These are phyloP conservation scores for Naja naja DNA, from an alignment of 2,113 vertebrate genomes.

Conservation along the genomic window DNA sequence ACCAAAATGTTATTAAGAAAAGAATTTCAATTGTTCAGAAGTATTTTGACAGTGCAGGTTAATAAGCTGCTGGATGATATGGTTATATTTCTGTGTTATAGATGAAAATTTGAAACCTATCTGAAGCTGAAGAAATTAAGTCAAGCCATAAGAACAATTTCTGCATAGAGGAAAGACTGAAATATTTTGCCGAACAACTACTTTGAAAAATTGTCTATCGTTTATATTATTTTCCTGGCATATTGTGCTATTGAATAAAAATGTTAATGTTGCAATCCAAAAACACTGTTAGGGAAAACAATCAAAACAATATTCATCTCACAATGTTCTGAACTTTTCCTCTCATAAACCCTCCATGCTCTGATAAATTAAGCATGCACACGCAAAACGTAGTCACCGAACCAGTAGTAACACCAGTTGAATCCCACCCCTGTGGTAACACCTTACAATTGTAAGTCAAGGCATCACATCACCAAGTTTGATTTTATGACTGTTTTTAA, in stretches of 20 bases:
- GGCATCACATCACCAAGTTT: neutral
- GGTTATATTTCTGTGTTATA: slow-evolving; percentile 7
- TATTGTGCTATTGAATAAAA: neutral
- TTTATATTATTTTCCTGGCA: neutral
- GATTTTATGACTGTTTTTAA: neutral
- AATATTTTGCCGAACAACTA: neutral
- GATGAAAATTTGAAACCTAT: neutral
- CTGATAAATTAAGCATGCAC: neutral
- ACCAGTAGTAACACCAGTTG: no score
- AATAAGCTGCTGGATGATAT: neutral
- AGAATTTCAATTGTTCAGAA: neutral
- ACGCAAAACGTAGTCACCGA: no score
- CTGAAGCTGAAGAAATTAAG: neutral
- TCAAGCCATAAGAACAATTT: neutral
- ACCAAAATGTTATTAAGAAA: neutral
- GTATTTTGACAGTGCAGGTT: neutral
- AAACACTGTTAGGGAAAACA: neutral
- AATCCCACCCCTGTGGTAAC: neutral
- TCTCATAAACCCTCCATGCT: neutral
- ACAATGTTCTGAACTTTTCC: neutral
- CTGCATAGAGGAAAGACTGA: neutral
- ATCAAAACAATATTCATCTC: neutral
- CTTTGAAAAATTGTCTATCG: neutral
- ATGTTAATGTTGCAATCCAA: neutral
- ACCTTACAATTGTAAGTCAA: neutral